These are phyloP conservation scores for Branchellion lobata DNA, from an alignment of 2,888 invertebrate genomes.

Conservation along the genomic window DNA sequence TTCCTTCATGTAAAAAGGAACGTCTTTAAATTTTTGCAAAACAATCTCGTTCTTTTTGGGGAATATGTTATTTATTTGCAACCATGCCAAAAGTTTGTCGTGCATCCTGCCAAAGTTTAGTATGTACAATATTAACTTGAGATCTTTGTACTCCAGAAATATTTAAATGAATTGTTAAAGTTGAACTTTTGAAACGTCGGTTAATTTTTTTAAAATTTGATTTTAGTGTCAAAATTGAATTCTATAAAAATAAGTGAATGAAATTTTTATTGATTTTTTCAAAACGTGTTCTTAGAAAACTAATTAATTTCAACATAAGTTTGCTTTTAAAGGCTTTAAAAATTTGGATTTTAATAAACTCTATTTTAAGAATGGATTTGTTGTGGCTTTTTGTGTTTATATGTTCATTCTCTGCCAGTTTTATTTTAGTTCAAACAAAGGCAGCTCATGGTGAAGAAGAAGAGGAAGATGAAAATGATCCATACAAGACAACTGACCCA, in stretches of 20 bases:
- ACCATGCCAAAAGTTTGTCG: neutral
- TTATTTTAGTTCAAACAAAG: neutral
- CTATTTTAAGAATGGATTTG: neutral
- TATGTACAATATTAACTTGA: no score
- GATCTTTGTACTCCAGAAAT: neutral
- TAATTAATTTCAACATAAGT: no score
- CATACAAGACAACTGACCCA: slow-evolving; percentile 52
- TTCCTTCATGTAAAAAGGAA: slow-evolving; percentile 80
- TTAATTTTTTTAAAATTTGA: neutral
- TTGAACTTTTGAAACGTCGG: neutral
- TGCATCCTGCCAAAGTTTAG: no score
- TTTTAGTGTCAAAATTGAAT: neutral
- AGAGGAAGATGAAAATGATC: slow-evolving; percentile 50
- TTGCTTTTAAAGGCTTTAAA: neutral
- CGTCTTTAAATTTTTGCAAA: slow-evolving; percentile 65
- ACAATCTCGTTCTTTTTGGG: slow-evolving; percentile 51
- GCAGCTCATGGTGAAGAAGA: no score
- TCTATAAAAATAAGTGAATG: neutral
- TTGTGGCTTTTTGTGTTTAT: neutral
- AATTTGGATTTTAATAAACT: neutral
- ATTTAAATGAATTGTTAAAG: neutral
- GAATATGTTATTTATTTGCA: neutral
- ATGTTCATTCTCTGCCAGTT: neutral
- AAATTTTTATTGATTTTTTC: neutral
- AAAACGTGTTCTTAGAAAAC: slow-evolving; percentile 1